These are phyloP conservation scores for Chrysemys picta DNA, from an alignment of 2,113 vertebrate species.

Conservation along the genomic window DNA sequence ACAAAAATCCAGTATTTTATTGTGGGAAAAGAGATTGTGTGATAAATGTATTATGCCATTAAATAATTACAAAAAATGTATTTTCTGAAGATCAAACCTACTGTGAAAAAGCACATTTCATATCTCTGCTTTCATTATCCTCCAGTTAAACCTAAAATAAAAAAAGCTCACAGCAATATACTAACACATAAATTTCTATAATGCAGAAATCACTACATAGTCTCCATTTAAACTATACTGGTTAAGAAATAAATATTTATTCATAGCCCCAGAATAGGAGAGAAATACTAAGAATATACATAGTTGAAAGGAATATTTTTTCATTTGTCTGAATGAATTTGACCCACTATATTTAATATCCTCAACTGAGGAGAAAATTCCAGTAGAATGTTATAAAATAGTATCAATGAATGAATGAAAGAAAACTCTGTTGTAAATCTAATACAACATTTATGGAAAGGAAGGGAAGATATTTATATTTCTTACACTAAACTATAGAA, in stretches of 20 bases:
- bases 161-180: neutral
- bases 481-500: neutral
- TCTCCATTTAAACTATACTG: neutral
- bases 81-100: neutral
- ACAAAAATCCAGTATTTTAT: constrained; percentile 51
- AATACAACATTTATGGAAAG: neutral
- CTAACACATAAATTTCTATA: neutral
- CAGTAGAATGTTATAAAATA: neutral
- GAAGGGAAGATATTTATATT: neutral
- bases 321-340: neutral
- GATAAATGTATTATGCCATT: constrained; percentile 59
- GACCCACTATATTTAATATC: neutral
- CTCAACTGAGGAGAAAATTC: neutral
- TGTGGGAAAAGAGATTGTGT: constrained; percentile 35
- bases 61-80: constrained; percentile 17
- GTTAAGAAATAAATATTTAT: neutral
- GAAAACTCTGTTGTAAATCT: neutral
- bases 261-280: neutral
- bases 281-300: neutral
- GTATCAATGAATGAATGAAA: neutral
- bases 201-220: neutral
- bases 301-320: neutral
- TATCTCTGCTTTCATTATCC: neutral
- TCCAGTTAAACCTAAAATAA: neutral
- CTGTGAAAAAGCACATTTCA: neutral